Evolutionary conservation across 2,797 vertebrate species (phyloP), one percentile per base, ranked within the genome.

Genomic region (Coilia nasus): DNA sequence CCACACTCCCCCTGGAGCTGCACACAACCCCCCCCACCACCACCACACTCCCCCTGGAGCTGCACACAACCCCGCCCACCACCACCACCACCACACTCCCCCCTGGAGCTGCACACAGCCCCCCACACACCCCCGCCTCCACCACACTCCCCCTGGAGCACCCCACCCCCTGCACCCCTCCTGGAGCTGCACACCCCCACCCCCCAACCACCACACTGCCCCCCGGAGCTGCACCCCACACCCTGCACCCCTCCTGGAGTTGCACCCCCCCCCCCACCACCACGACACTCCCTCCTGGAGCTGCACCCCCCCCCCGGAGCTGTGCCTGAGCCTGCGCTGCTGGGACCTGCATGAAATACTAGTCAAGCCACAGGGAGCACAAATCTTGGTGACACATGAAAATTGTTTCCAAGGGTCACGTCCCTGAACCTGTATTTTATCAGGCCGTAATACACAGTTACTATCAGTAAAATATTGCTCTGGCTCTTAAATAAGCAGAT

Each of bases 361-460:
- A 31, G 64, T 62, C 82, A 21, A 2, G 56, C 82, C 83, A 85
- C 85, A 71, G 86, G 82, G 46, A 56, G 84, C 87, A 91, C 88
- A 91, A 91, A 92, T 91, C 88, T 91, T 25, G 3, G 78, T 23
- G 75, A 88, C 88, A 82, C 81, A 1, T 15, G 23, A 35, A 83
- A 78, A 86, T 82, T 83, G 81, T 78, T 21, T 46, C 82, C 82
- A 85, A 28, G 80, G 88, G 86, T 19, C 88, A 4, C 14, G 85
- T 91, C 89, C 91, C 91, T 81, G 89, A 91, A 88, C 86, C 25
- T 54, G 82, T 78, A 78, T 86, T 87, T 90, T 86, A 86, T 87
- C 87, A n/a, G 81, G 46, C 80, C 84, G 81, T 84, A 85, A 91
- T 88, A 87, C 89, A 91, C 87, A 28, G 87, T 83, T 81, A 35